These are phyloP conservation scores for Cetonia aurata DNA, from an alignment of 2,888 invertebrate species.

Conservation along the genomic window DNA sequence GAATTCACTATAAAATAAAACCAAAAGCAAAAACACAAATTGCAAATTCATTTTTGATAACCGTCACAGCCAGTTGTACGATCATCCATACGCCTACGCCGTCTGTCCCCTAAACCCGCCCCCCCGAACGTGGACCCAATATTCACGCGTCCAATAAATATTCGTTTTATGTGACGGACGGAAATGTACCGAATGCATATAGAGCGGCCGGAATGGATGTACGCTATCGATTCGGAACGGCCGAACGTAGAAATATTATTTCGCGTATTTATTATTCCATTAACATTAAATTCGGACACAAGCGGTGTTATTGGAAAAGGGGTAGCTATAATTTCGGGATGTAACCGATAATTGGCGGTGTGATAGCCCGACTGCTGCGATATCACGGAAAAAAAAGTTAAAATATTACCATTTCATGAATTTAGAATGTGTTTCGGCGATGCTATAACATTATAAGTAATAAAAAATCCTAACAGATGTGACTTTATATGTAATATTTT, in stretches of 20 bases:
- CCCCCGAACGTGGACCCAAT: background rate
- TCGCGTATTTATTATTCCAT: conserved; percentile 24
- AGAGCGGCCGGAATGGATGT: conserved; percentile 11
- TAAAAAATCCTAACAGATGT: too few relatives aligned
- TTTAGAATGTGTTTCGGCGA: too few relatives aligned
- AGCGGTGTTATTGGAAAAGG: background rate
- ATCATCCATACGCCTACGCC: background rate
- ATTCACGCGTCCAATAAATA: conserved; percentile 35
- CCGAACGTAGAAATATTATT: conserved; percentile 8
- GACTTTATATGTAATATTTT: too few relatives aligned
- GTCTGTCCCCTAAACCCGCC: background rate
- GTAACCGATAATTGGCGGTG: too few relatives aligned
- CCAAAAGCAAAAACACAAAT: too few relatives aligned
- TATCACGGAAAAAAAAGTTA: too few relatives aligned
- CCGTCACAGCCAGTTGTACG: background rate
- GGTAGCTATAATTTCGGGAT: background rate
- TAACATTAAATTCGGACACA: conserved; percentile 10
- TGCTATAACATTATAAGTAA: too few relatives aligned
- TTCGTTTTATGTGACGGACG: conserved; percentile 32
- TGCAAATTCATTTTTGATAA: conserved; percentile 32
- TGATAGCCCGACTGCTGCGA: too few relatives aligned
- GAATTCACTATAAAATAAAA: too few relatives aligned
- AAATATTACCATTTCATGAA: too few relatives aligned
- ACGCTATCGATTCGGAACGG: conserved; percentile 22
- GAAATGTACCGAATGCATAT: conserved; percentile 25